Evolutionary conservation across 2,888 invertebrate genomes (phyloP), one percentile per base, ranked within the genome.

Genomic region (Tinea semifulvella): DNA sequence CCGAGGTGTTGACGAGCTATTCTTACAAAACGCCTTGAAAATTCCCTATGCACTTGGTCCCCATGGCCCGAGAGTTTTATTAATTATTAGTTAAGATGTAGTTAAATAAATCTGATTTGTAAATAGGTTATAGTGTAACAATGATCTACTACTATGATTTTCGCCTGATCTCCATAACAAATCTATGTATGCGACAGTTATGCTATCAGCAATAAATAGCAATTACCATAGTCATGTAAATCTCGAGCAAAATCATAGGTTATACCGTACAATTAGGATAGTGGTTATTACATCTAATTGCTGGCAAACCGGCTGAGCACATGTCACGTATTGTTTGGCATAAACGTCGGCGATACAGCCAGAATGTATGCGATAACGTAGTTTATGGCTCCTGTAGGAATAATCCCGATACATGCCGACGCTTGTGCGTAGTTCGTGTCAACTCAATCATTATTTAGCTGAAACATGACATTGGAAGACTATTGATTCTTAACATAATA

Each of bases 331-430:
- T 49, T 53, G 51, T 50, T 56, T 52, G 56, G 56, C 47, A 42
- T 42, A n/a, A 44, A 22, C 56, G 55, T 56, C 56, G 54, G 45
- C 50, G 49, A 52, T 53, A 53, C 54, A 53, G 48, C 14, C 26
- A 40, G 27, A 10, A 16, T 26, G 14, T 26, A 36, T 52, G 53
- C 50, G 60, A 62, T 64, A 63, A 58, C 56, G 56, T 57, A 58
- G 62, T 61, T 62, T 61, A 61, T 57, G 47, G 52, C 48, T 51
- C 50, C 36, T 36, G 36, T 35, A 44, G 27, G 43, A 19, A 43
- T 35, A 19, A 17, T 39, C 39, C 28, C 39, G 22, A 14, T 31
- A 31, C 14, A 31, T 31, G 31, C 14, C 22, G 31, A 31, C 31
- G 14, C 14, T 3, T 2, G 13, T 7, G n/a, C 14, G 31, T 31